Percentiles rank a stretch among this genome's conserved stretches.
These are phyloP conservation scores for Calliopum simillimum DNA, from an alignment of 2,888 invertebrate genomes.

Conservation along the genomic window DNA sequence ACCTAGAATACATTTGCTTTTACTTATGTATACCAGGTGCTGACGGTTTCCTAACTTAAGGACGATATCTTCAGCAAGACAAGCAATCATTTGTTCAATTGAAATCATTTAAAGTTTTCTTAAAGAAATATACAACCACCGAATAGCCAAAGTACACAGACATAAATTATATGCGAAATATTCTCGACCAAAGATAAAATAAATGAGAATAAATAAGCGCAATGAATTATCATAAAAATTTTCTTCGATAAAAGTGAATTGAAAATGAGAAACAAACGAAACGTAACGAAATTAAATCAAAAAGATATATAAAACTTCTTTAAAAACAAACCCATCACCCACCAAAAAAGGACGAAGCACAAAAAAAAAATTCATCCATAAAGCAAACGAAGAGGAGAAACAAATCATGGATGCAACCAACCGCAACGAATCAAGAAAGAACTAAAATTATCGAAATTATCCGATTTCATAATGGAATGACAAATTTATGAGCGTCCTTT, in stretches of 20 bases:
- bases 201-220: not conserved
- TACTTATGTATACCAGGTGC: too few relatives aligned
- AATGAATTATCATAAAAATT: slow-evolving; percentile 2
- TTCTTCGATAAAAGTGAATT: slow-evolving; percentile 23
- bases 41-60: too few relatives aligned
- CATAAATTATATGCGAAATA: too few relatives aligned
- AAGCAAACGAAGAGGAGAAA: not conserved
- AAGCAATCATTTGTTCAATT: too few relatives aligned
- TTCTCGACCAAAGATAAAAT: slow-evolving; percentile 6
- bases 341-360: not conserved
- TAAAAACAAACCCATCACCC: not conserved
- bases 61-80: too few relatives aligned
- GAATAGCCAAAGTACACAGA: too few relatives aligned
- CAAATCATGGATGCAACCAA: not conserved
- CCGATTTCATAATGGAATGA: slow-evolving; percentile 29
- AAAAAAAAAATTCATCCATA: not conserved
- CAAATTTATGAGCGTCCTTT: slow-evolving; percentile 15
- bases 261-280: slow-evolving; percentile 4
- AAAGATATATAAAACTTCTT: not conserved
- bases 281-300: slow-evolving; percentile 39
- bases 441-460: slow-evolving; percentile 27
- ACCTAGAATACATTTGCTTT: too few relatives aligned
- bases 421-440: slow-evolving; percentile 9
- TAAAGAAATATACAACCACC: too few relatives aligned
- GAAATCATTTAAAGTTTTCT: too few relatives aligned